Evolutionary conservation across 1,140 invertebrate species (phyloP), one percentile per base, ranked within the genome.

Genomic region (Procambarus virginalis): DNA sequence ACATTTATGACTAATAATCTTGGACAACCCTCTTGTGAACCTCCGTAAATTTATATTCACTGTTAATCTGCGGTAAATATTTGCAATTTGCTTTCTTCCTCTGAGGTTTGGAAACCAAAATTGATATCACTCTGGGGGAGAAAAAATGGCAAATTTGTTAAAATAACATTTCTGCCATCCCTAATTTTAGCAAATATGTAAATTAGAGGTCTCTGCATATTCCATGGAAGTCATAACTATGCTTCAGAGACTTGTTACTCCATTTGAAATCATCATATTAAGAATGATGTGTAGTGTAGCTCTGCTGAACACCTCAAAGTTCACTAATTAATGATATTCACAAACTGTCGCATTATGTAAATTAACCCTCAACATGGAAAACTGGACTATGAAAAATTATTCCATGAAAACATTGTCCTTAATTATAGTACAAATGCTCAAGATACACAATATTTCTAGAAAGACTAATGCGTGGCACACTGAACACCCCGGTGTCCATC

Each of bases 401-500:
- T 73, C 20, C 68, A 73, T 45, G 22, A 34, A 73, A 73, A 73
- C 22, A 34, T 34, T 73, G 20, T 34, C 20, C 22, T 34, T 73
- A 20, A 73, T 34, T 34, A 34, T 73, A 73, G 5, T 73, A 73
- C 22, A 73, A 73, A 73, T 34, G 6, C n/a, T 73, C n/a, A 73
- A 34, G 3, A 9, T 9, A 34, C 2, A 17, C 60, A 4, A 68
- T 73, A 22, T 8, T 34, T 73, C 20, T 34, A 34, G 34, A 8
- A 20, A 34, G 68, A 70, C 48, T 84, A 84, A 48, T 84, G 82
- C 46, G 82, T 84, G 70, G 82, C 82, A 51, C 82, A 84, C 68
- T 84, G 82, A 22, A 84, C 49, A 75, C 82, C 82, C 20, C 82
- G 68, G 48, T 75, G 68, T 10, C 68, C 68, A 49, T 84, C 82